Conservation (phyloP, 2,888 invertebrate species). For the Cecidostiba fungosa region DNA sequence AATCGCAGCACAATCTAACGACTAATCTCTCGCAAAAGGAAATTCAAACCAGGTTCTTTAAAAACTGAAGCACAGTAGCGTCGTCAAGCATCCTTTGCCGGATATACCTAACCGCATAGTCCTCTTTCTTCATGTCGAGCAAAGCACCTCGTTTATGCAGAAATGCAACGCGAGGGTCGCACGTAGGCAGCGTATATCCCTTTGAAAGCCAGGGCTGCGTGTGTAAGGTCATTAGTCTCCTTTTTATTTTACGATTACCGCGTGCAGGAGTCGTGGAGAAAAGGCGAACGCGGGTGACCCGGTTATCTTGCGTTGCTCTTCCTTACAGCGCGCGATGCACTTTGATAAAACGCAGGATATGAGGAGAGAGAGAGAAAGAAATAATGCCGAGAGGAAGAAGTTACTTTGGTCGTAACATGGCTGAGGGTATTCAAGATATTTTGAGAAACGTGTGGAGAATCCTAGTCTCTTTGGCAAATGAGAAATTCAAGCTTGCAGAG, state of each 20-base stretch:
- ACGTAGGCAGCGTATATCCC: not conserved
- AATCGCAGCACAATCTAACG: not conserved
- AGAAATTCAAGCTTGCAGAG: not conserved
- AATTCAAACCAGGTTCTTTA: not conserved
- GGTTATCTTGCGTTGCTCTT: not conserved
- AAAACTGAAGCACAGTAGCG: not conserved
- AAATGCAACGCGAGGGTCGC: not conserved
- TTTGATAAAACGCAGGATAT: conserved; percentile 1
- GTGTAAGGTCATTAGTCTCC: conserved; percentile 23
- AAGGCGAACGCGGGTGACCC: not conserved
- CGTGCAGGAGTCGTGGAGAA: not conserved
- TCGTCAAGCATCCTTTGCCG: not conserved
- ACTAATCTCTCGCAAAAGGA: not conserved
- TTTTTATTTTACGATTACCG: conserved; percentile 19
- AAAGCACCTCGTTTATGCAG: conserved; percentile 8
- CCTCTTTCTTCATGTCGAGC: not conserved
- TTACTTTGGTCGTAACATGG: not conserved
- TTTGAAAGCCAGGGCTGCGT: not conserved
- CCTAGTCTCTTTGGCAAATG: not conserved
- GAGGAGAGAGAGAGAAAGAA: not conserved
- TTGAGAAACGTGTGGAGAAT: not conserved
- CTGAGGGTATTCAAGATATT: not conserved
- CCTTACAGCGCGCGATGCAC: not conserved
- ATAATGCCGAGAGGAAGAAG: not conserved
- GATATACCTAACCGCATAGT: not conserved